Evolutionary conservation across 2,113 vertebrate genomes (phyloP), one percentile per base, ranked within the genome.

Genomic region (Brachypodius melanocephalos): DNA sequence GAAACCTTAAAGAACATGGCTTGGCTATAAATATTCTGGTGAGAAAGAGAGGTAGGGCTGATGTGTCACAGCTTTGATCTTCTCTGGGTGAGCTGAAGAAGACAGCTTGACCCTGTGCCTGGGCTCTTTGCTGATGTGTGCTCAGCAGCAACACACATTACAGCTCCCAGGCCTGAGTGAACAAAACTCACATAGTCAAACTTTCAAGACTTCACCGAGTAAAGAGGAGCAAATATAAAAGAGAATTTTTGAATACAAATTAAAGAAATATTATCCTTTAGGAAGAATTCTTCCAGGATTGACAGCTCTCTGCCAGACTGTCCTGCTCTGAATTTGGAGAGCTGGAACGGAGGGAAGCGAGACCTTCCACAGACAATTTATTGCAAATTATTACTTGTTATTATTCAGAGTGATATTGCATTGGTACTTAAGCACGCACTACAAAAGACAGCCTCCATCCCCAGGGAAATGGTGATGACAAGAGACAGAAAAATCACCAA

Each of bases 161-260:
- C 28, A 31, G 38, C 0, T 0, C 14, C 11, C 26, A 19, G 55
- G 15, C 5, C 17, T 12, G 25, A 1, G 1, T 2, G 7, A 74
- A 14, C 48, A 61, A 68, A 84, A 52, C 28, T 48, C 45, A 61
- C 4, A 4, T 1, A 34, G 34, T 42, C 49, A 72, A 43, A 51
- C 34, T 29, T 57, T 9, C 17, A 59, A 77, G 55, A 67, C 16
- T 59, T 78, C n/a, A 49, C 10, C 1, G 2, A 38, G 2, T 51
- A 10, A 69, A 73, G 77, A 43, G 12, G 3, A 62, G 4, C 9
- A 66, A 40, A 57, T 19, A 59, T 3, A n/a, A 5, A 34, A 61
- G 42, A 15, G 3, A 86, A 32, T 34, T 61, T 51, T 49, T 5
- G 0, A 59, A 45, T n/a, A 51, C 3, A 20, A 84, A 17, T 63